Evolutionary conservation across 2,113 vertebrate species (phyloP).

Genomic region (Triplophysa rosa): DNA sequence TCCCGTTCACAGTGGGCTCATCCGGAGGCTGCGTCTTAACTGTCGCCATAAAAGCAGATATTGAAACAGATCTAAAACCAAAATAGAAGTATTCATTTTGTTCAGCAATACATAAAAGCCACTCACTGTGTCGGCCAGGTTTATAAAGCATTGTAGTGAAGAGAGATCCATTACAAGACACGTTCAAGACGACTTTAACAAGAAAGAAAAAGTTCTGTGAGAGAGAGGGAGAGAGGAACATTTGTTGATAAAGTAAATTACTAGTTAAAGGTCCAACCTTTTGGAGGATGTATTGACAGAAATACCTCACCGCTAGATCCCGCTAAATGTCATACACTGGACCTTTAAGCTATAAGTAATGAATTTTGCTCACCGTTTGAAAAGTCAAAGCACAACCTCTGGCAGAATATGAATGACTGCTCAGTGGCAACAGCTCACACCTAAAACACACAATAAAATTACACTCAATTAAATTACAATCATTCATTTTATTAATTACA

Average conservation of each 20-base stretch:
- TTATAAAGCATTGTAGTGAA: slow-evolving; percentile 19
- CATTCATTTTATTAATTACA: no score
- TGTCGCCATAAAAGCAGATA: slow-evolving; percentile 40
- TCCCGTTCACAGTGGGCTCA: slow-evolving; percentile 41
- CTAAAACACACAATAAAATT: not conserved
- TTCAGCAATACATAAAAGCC: not conserved
- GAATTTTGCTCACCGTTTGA: slow-evolving; percentile 26
- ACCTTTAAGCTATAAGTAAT: not conserved
- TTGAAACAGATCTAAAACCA: no score
- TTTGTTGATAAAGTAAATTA: not conserved
- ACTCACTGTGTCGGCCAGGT: slow-evolving; percentile 45
- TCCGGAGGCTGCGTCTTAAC: slow-evolving; percentile 69
- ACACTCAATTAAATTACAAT: no score
- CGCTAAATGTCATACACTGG: no score
- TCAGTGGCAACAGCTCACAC: slow-evolving; percentile 59
- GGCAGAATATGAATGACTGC: not conserved
- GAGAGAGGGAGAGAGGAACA: not conserved
- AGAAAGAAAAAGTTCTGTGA: not conserved
- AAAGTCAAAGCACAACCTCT: slow-evolving; percentile 65
- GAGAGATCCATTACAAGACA: slow-evolving; percentile 53
- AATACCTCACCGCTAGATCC: no score
- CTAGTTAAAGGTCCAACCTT: no score
- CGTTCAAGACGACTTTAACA: not conserved
- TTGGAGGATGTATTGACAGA: no score
- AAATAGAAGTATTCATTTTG: no score